A percentile compares a stretch with the other conserved stretches of the same genome.
Conservation (phyloP, 2,113 vertebrate species). For the Lipophrys pholis region DNA sequence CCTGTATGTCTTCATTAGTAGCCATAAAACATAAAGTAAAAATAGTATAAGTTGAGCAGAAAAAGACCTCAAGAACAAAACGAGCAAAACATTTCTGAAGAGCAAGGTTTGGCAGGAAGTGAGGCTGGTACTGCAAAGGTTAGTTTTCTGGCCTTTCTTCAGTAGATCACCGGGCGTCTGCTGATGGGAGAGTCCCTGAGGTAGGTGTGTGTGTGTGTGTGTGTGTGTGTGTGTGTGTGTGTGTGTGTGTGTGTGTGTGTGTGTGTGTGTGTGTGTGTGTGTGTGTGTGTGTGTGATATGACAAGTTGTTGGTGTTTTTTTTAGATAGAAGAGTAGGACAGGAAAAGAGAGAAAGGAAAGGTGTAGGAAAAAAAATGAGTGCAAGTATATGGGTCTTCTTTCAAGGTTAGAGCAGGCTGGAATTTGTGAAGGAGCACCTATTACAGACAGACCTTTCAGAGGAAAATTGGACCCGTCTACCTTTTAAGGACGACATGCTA, state of each 20-base stretch:
- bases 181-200: slow-evolving; percentile 58
- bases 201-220: slow-evolving; percentile 22
- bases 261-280: too few relatives aligned
- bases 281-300: slow-evolving; percentile 39
- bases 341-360: slow-evolving; percentile 56
- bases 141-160: slow-evolving; percentile 76
- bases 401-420: slow-evolving; percentile 86
- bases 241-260: slow-evolving; percentile 39
- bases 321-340: background rate
- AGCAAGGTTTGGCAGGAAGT: slow-evolving; percentile 36
- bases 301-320: slow-evolving; percentile 33
- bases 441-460: slow-evolving; percentile 95
- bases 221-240: slow-evolving; percentile 19
- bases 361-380: slow-evolving; percentile 41
- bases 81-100: slow-evolving; percentile 30
- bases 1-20: background rate
- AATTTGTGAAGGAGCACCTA: slow-evolving; percentile 93
- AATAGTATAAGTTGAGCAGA: slow-evolving; percentile 19
- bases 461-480: slow-evolving; percentile 94
- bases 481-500: slow-evolving; percentile 97
- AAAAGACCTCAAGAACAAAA: slow-evolving; percentile 26
- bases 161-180: slow-evolving; percentile 77
- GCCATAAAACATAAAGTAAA: background rate
- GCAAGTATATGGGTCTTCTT: slow-evolving; percentile 51
- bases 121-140: slow-evolving; percentile 71